Evolutionary conservation across 2,113 vertebrate genomes (phyloP).

Genomic region (Arvicanthis niloticus): DNA sequence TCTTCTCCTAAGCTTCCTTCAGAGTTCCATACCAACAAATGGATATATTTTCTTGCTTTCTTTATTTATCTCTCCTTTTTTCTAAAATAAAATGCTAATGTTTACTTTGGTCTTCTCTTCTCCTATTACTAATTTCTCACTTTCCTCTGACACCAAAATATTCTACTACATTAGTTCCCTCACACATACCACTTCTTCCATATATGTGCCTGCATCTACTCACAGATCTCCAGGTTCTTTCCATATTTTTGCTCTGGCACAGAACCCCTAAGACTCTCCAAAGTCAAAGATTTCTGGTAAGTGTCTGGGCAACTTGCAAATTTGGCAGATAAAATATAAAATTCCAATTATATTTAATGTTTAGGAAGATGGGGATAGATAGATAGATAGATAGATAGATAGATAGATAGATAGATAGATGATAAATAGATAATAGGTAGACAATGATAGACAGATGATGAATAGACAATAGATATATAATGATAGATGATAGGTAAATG

Average conservation of each 20-base stretch:
- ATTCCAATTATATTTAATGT: conserved; percentile 27
- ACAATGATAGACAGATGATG: background rate
- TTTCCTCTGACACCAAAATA: conserved; percentile 21
- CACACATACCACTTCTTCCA: background rate
- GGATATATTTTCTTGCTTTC: background rate
- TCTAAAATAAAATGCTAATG: conserved; percentile 29
- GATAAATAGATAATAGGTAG: background rate
- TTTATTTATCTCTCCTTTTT: conserved; percentile 3
- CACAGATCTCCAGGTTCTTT: background rate
- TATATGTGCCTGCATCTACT: background rate
- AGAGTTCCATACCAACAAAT: background rate
- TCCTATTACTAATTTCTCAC: background rate
- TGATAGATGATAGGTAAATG: background rate
- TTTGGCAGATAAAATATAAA: background rate
- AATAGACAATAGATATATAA: background rate
- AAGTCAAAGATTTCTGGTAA: background rate
- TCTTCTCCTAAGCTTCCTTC: background rate
- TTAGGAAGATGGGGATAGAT: background rate
- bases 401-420: background rate
- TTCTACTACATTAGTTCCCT: background rate
- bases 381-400: background rate
- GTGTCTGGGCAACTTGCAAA: background rate
- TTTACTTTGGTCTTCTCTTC: background rate
- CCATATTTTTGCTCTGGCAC: background rate
- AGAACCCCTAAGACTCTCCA: background rate